A percentile compares a stretch with the other conserved stretches of the same genome.
Conservation (phyloP, 2,113 vertebrate species). For the Tragelaphus buxtoni region DNA sequence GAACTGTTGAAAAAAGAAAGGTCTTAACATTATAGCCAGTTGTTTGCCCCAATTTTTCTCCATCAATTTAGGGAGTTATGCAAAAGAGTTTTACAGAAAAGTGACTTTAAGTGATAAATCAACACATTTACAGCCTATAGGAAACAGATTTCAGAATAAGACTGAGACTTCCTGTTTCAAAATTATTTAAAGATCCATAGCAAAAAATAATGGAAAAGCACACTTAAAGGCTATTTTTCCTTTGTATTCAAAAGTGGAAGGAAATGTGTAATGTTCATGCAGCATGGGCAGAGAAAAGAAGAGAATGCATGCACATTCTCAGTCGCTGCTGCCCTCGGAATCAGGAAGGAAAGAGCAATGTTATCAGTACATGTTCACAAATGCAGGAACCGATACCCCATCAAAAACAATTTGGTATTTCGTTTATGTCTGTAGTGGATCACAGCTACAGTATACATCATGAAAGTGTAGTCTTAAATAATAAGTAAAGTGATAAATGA, state of each 20-base stretch:
- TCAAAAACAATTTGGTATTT: neutral
- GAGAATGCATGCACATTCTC: accelerated
- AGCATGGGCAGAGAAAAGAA: neutral
- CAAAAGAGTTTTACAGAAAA: neutral
- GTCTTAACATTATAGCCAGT: neutral
- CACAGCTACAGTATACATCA: neutral
- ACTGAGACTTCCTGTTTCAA: neutral
- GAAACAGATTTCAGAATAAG: neutral
- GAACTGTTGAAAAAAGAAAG: neutral
- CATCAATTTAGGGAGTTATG: neutral
- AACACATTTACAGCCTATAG: neutral
- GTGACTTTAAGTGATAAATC: neutral
- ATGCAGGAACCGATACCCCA: neutral
- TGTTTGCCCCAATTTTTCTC: neutral
- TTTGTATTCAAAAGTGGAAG: neutral
- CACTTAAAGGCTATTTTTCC: neutral
- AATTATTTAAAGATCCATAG: neutral
- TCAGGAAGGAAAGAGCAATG: neutral
- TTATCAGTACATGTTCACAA: neutral
- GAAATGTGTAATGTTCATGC: neutral
- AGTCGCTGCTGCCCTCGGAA: accelerated
- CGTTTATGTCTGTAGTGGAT: neutral
- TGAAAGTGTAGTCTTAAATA: neutral
- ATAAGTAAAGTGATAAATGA: neutral
- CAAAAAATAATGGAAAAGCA: neutral